Evolutionary conservation across 1,140 invertebrate genomes (phyloP).

Genomic region (Drosophila insularis): DNA sequence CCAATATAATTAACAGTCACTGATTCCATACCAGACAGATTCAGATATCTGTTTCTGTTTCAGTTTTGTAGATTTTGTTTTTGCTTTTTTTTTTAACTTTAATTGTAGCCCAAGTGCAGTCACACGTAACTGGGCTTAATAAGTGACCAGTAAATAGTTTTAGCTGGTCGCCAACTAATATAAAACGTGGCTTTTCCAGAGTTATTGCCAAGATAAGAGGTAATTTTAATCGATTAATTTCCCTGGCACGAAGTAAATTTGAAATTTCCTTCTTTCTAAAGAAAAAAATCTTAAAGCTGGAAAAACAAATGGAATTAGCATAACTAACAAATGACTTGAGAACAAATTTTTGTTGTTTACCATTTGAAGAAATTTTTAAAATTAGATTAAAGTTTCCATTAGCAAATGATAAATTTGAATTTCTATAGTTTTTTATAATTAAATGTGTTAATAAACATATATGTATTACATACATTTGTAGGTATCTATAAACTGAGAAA

Average conservation of each 20-base stretch:
- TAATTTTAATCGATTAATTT: not conserved
- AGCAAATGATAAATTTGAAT: too few species aligned
- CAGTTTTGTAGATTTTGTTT: slow-evolving; percentile 28
- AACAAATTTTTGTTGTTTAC: too few species aligned
- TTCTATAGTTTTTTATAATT: too few species aligned
- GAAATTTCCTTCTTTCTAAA: not conserved
- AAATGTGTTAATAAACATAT: too few species aligned
- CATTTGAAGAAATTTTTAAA: too few species aligned
- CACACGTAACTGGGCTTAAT: slow-evolving; percentile 57
- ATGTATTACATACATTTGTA: too few species aligned
- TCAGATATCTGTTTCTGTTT: slow-evolving; percentile 36
- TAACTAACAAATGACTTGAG: not conserved
- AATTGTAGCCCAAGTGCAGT: slow-evolving; percentile 68
- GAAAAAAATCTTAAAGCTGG: not conserved
- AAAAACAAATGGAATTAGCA: not conserved
- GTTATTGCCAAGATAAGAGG: not conserved
- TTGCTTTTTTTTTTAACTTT: slow-evolving; percentile 44
- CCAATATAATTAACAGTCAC: slow-evolving; percentile 62
- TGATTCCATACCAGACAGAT: not conserved
- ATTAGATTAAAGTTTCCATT: too few species aligned
- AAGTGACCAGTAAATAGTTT: not conserved
- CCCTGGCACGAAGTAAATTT: not conserved
- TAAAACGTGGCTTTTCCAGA: not conserved
- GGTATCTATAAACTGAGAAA: too few species aligned
- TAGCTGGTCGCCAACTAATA: not conserved